Evolutionary conservation across 2,888 invertebrate genomes (phyloP), one percentile per base, ranked within the genome.

Genomic region (Chrysomela aeneicollis): DNA sequence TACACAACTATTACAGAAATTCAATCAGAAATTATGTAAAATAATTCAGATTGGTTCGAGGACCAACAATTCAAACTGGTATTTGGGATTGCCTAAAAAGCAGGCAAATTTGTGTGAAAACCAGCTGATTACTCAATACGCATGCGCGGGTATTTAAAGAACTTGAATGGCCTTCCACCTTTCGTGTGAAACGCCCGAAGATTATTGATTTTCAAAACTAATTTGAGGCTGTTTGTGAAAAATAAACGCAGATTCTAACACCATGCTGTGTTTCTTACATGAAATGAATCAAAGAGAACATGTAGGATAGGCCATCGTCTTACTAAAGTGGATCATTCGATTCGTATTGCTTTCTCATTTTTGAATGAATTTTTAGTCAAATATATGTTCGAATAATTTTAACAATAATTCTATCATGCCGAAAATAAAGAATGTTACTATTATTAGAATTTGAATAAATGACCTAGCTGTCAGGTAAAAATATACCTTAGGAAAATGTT

Each of bases 181-280:
- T 66, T 66, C 30, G 61, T 61, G 67, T 73, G 74, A 73, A 75
- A 79, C 80, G 79, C 79, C 79, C 79, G 76, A 73, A 79, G 73
- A 73, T 78, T 80, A 80, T 80, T 80, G 80, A 80, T 80, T 79
- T 80, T 78, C 75, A 66, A 62, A 69, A 74, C 64, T 67, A 70
- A 71, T 69, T 69, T 71, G 61, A 64, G 50, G 60, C 51, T 68
- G 71, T 26, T 26, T 6, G 26, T 26, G 26, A 26, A 26, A 26
- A 73, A 67, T 49, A 51, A 54, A 52, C 35, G 59, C 51, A 57
- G 15, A 62, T 51, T 52, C 50, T 54, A 54, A 49, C 49, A 66
- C 15, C 15, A 42, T 42, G 15, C n/a, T 42, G 4, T 9, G 32
- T 4, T 42, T 3, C 15, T 15, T 42, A 2, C 8, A 2, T 51